Evolutionary conservation across 2,797 vertebrate species (phyloP), one percentile per base, ranked within the genome.

Genomic region (Phataginus tricuspis): DNA sequence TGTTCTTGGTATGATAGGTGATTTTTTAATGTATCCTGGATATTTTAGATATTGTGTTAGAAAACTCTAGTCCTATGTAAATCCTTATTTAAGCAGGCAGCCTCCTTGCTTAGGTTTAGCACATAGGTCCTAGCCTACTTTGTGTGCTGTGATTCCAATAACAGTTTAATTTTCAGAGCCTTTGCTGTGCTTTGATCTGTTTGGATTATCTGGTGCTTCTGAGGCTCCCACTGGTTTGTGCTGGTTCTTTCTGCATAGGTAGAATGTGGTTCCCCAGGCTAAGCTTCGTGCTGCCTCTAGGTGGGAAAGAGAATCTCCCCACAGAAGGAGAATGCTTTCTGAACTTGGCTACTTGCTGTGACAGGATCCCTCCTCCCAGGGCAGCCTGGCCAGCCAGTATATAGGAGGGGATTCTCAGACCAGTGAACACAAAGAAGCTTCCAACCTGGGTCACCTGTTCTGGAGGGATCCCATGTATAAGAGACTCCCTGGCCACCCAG

Each of bases 21-120:
- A 92, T 84, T 91, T 93, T 97, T 90, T 29, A 92, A 90, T 85
- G 71, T 68, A 92, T 91, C 78, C 57, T 82, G 78, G 27, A 79
- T 59, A 86, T 53, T 95, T 94, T 85, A 74, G 39, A 51, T 93
- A 42, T 74, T 93, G 37, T 59, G 34, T 87, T 90, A 77, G 53
- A 74, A 69, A 94, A 79, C 53, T 80, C 15, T 31, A 93, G 19
- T 87, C 61, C 75, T 90, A 55, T 66, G 31, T 87, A 84, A 89
- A 90, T 92, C 74, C 34, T 93, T 94, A 74, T 89, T 93, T 97
- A 93, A 78, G 16, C 68, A 82, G 49, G 74, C 53, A 57, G 8
- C 83, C 45, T 80, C 37, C 45, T 82, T 93, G 61, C 80, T 97
- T 92, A 90, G 45, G 82, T 71, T 92, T 66, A 90, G 34, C 82